phyloP scores from a whole-genome alignment of 2,888 invertebrate species.

The Apotomis betuletana region DNA sequence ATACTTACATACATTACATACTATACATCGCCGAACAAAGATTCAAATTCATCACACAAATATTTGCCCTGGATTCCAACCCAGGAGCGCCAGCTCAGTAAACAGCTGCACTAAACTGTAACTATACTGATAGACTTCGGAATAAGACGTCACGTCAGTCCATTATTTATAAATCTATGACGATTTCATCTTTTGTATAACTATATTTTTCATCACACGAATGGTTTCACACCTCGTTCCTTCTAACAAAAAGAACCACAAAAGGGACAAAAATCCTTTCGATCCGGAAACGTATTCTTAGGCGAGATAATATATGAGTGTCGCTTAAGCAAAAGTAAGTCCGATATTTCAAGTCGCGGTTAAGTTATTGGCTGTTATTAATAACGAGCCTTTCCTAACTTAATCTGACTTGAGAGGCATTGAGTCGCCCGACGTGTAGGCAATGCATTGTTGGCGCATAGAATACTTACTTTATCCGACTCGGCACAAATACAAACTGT shows the following conservation, averaged over 20 bases:
- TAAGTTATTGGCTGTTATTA: constrained; percentile 82
- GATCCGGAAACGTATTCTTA: constrained; percentile 81
- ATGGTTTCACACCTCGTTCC: constrained; percentile 27
- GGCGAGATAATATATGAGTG: constrained; percentile 74
- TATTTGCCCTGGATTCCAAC: no score
- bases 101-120: no score
- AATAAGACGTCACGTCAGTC: constrained; percentile 33
- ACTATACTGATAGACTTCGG: constrained; percentile 2
- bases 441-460: constrained; percentile 72
- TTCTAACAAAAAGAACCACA: constrained; percentile 56
- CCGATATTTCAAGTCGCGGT: constrained; percentile 78
- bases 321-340: constrained; percentile 81
- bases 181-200: constrained; percentile 17
- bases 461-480: constrained; percentile 63
- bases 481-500: constrained; percentile 43
- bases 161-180: constrained; percentile 27
- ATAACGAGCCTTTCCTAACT: constrained; percentile 79
- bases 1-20: no score
- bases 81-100: no score
- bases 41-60: no score
- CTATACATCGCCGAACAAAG: no score
- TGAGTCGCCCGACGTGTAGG: constrained; percentile 73
- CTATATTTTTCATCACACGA: constrained; percentile 10
- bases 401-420: constrained; percentile 82
- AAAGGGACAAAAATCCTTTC: constrained; percentile 66